These are phyloP conservation scores for Pyrochroa serraticornis DNA, from an alignment of 2,888 invertebrate species.

Conservation along the genomic window DNA sequence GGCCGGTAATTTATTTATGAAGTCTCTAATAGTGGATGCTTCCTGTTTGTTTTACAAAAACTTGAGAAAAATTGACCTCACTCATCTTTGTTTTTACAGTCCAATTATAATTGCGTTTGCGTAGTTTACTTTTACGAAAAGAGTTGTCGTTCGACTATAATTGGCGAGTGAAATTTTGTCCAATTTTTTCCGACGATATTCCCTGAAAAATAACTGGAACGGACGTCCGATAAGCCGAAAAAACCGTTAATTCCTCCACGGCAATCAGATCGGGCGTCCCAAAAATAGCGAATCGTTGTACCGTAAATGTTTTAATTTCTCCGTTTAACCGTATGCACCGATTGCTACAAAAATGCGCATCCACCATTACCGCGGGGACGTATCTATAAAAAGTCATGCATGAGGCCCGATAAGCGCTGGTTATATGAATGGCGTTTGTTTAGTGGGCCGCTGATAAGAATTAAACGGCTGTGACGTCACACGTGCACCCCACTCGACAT, in stretches of 20 bases:
- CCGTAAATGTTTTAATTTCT: slow-evolving; percentile 22
- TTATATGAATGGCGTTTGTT: slow-evolving; percentile 47
- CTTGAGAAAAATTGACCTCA: too few species aligned
- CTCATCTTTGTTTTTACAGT: too few species aligned
- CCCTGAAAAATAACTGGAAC: too few species aligned
- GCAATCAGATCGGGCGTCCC: neutral
- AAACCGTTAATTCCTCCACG: neutral
- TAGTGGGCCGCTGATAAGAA: slow-evolving; percentile 46
- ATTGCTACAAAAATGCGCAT: slow-evolving; percentile 31
- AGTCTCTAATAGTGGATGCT: too few species aligned
- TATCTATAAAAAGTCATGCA: slow-evolving; percentile 47
- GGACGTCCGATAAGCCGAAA: too few species aligned
- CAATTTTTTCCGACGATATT: too few species aligned
- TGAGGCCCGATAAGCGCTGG: slow-evolving; percentile 43
- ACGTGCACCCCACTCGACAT: slow-evolving; percentile 40
- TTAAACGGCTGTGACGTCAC: slow-evolving; percentile 46
- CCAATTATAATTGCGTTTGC: too few species aligned
- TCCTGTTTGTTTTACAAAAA: too few species aligned
- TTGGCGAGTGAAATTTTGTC: too few species aligned
- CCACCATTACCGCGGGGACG: slow-evolving; percentile 33
- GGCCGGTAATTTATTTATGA: too few species aligned
- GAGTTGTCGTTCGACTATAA: too few species aligned
- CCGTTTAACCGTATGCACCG: slow-evolving; percentile 26
- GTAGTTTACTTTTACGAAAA: too few species aligned
- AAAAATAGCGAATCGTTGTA: neutral